These are phyloP conservation scores for Pachydiplax longipennis DNA, from an alignment of 2,888 invertebrate genomes.

Conservation along the genomic window DNA sequence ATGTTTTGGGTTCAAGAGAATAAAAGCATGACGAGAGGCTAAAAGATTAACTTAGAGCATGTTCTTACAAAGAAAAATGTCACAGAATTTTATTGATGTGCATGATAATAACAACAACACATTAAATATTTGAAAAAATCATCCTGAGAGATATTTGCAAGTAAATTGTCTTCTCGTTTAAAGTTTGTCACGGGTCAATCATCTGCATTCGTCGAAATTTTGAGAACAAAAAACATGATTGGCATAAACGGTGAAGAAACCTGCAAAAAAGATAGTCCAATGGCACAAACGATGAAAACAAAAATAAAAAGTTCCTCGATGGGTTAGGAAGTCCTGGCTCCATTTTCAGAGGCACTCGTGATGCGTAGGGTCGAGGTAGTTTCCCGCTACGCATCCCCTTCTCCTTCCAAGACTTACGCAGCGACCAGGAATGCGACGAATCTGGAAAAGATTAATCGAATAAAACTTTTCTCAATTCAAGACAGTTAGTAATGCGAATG, in stretches of 20 bases:
- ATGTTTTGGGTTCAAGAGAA: no score
- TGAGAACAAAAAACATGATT: not conserved
- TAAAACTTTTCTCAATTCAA: no score
- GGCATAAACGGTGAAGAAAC: no score
- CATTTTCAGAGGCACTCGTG: conserved; percentile 18
- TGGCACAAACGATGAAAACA: no score
- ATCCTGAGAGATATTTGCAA: not conserved
- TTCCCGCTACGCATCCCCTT: not conserved
- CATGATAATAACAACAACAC: not conserved
- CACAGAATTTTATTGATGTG: not conserved
- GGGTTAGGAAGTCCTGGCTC: not conserved
- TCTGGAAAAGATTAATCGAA: not conserved
- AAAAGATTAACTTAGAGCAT: not conserved
- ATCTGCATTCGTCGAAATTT: not conserved
- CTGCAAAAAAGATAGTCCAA: no score
- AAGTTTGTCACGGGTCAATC: not conserved
- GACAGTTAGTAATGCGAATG: no score
- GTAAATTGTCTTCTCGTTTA: not conserved
- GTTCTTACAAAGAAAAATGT: no score
- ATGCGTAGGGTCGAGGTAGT: conserved; percentile 4
- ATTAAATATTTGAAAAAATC: not conserved
- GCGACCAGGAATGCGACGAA: conserved; percentile 19
- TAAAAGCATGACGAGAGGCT: not conserved
- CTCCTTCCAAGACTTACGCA: not conserved
- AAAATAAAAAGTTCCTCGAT: no score